These are phyloP conservation scores for Anneissia japonica DNA, from an alignment of 35 echinoderm and acorn worm species.

Conservation along the genomic window DNA sequence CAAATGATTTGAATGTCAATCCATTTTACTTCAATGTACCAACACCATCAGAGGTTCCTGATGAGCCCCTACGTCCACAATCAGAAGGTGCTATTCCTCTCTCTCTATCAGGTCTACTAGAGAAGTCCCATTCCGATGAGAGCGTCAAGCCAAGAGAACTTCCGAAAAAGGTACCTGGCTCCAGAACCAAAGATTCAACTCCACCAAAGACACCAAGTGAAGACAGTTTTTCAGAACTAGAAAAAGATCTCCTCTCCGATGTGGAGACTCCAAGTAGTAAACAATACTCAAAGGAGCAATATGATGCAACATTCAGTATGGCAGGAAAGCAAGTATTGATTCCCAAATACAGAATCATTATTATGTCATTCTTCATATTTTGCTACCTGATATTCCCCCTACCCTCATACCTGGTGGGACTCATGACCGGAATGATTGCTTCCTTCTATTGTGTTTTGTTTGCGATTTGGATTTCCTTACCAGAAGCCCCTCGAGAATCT, in stretches of 20 bases:
- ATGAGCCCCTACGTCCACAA: slow-evolving; percentile 48
- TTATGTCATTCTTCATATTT: slow-evolving; percentile 45
- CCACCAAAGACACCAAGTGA: slow-evolving; percentile 22
- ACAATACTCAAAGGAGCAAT: not conserved
- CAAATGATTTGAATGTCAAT: slow-evolving; percentile 44
- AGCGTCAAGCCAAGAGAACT: not conserved
- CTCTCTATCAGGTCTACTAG: slow-evolving; percentile 71
- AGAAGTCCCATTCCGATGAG: slow-evolving; percentile 31
- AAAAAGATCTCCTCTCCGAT: slow-evolving; percentile 18
- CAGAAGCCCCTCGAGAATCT: slow-evolving; percentile 15
- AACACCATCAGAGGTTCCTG: slow-evolving; percentile 76
- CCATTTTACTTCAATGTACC: slow-evolving; percentile 82
- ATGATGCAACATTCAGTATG: not conserved
- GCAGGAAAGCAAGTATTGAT: not conserved
- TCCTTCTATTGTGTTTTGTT: slow-evolving; percentile 63
- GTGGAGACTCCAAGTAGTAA: slow-evolving; percentile 6
- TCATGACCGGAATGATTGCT: slow-evolving; percentile 56
- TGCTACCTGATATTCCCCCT: slow-evolving; percentile 61
- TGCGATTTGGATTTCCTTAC: slow-evolving; percentile 58
- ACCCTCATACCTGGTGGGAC: slow-evolving; percentile 41
- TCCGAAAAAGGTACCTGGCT: not conserved
- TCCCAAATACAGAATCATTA: slow-evolving; percentile 19
- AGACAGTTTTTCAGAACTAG: slow-evolving; percentile 23
- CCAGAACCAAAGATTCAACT: not conserved
- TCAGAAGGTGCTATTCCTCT: slow-evolving; percentile 19